Base-by-base conservation (phyloP, 2,888 invertebrate species). In the Ephialtes manifestator region DNA sequence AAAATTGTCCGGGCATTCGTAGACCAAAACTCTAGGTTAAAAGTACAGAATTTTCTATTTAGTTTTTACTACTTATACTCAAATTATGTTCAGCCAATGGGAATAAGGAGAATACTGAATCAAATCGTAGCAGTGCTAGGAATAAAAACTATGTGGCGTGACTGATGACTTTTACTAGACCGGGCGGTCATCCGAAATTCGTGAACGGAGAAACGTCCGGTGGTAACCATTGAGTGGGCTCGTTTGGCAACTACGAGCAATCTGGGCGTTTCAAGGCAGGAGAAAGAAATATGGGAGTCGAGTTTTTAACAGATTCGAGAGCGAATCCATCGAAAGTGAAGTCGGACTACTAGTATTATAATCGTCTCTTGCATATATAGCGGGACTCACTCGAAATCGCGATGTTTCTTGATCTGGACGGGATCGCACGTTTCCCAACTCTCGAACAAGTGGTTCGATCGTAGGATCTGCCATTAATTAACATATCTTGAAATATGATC, bases 241-340 rank as follows among this genome's bases (percentile, higher is more conserved):
- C 60, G 53, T 63, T 70, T 70, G 65, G 75, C 53, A 35, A 68
- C 70, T 46, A 43, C 31, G 39, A 15, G 24, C 18, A 68, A 31
- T 53, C 51, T 11, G 43, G 43, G 70, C 15, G 24, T 83, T 70
- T 68, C 70, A 53, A 53, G 72, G 51, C 28, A 53, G 58, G 31
- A 68, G 72, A 72, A 76, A 76, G 43, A 80, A 72, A 74, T 65
- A 84, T 63, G 48, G 31, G 15, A 43, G 39, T 24, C 65, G 46
- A 60, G 55, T 58, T 74, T 71, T 84, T 55, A 28, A 53, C 35
- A 53, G 46, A 68, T 60, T 77, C 84, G 83, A 81, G 84, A 67
- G 31, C 43, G 53, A 72, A 63, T 35, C 68, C 68, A 74, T 81
- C 81, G 78, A 81, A 81, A 81, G 81, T 78, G 63, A 81, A 72